Evolutionary conservation across 2,888 invertebrate genomes (phyloP).

Genomic region (Lepidochrysops patricia): DNA sequence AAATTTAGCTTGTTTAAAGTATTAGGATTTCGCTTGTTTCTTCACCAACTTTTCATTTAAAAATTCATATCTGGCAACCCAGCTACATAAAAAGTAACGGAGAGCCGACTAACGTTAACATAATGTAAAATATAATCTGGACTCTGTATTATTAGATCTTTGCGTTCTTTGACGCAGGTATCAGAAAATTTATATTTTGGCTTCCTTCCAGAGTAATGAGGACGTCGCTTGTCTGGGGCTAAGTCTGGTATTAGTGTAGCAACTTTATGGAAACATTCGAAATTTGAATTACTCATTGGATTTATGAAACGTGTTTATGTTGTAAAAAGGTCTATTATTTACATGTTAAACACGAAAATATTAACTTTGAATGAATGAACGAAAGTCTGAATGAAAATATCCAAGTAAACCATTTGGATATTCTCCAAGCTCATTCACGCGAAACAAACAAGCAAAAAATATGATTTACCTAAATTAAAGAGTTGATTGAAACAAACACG

Average conservation of each 20-base stretch:
- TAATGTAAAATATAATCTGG: slow-evolving; percentile 8
- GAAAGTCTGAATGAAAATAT: not conserved
- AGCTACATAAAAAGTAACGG: not conserved
- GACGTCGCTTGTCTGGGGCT: slow-evolving; percentile 25
- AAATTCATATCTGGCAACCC: not conserved
- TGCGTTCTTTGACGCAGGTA: slow-evolving; percentile 36
- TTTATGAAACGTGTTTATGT: not conserved
- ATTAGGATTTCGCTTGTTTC: not conserved
- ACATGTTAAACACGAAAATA: not conserved
- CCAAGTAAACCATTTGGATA: not conserved
- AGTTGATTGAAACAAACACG: not conserved
- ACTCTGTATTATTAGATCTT: slow-evolving; percentile 31
- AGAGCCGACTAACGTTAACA: not conserved
- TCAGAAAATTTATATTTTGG: slow-evolving; percentile 27
- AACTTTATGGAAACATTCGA: not conserved
- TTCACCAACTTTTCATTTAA: not conserved
- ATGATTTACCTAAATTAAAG: not conserved
- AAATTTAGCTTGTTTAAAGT: not conserved
- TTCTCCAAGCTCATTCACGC: not conserved
- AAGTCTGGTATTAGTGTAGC: slow-evolving; percentile 11
- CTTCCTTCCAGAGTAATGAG: slow-evolving; percentile 27
- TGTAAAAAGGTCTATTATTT: too few species aligned
- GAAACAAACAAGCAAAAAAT: not conserved
- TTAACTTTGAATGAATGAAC: not conserved
- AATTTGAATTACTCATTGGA: not conserved